phyloP scores from a whole-genome alignment of 2,888 invertebrate species.

The Napeogenes sylphis region DNA sequence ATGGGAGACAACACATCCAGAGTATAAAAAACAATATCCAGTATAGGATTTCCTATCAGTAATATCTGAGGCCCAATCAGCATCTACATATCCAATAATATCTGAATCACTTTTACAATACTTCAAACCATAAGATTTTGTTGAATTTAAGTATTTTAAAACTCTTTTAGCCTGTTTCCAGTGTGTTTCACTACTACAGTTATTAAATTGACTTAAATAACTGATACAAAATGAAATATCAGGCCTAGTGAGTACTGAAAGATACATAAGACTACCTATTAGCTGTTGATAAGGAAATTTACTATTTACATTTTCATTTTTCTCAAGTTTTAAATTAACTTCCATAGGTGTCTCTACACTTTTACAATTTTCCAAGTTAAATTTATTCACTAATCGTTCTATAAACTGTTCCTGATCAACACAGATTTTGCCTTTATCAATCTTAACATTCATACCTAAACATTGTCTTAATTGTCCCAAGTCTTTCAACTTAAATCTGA shows the following conservation, averaged over 20 bases:
- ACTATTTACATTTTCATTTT: slow-evolving; percentile 4
- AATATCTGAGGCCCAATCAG: slow-evolving; percentile 23
- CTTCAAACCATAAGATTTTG: slow-evolving; percentile 17
- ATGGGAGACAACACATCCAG: slow-evolving; percentile 30
- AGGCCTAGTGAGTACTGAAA: slow-evolving; percentile 7
- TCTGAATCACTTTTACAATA: slow-evolving; percentile 6
- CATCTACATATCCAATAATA: slow-evolving; percentile 20
- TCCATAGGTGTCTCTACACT: slow-evolving; percentile 17
- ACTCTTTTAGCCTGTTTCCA: slow-evolving; percentile 24
- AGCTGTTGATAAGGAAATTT: slow-evolving; percentile 19
- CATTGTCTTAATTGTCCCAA: slow-evolving; percentile 27
- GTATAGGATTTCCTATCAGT: slow-evolving; percentile 48
- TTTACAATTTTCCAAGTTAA: slow-evolving; percentile 15
- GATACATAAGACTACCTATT: slow-evolving; percentile 25
- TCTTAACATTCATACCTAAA: slow-evolving; percentile 24
- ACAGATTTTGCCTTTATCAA: slow-evolving; percentile 9
- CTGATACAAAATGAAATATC: slow-evolving; percentile 2
- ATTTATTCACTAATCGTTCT: slow-evolving; percentile 22
- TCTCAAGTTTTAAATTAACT: slow-evolving; percentile 11
- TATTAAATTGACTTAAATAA: slow-evolving; percentile 26
- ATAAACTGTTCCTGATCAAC: slow-evolving; percentile 26
- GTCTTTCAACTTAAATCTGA: slow-evolving; percentile 25
- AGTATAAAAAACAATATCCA: slow-evolving; percentile 36
- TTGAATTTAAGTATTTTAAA: slow-evolving; percentile 20
- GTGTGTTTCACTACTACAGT: slow-evolving; percentile 21